Base-by-base conservation (phyloP, 2,113 vertebrate species). In the Piaya cayana region DNA sequence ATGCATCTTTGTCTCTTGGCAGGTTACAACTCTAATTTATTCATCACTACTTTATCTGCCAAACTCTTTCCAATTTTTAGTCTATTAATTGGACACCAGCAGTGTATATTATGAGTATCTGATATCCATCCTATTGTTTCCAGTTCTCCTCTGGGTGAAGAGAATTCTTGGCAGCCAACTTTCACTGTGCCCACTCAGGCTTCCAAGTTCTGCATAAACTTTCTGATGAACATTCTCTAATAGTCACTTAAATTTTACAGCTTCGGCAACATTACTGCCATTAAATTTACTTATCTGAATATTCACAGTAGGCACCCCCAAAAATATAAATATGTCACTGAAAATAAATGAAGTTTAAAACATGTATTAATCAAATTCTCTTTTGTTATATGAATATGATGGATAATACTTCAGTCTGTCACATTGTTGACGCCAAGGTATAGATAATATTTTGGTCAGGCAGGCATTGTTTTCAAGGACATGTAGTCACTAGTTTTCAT, bases 21-120 rank as follows among this genome's bases (percentile, higher is more conserved):
- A 95, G 62, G 74, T 91, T 93, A n/a, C 49, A 53, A 0, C 62
- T 68, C 45, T 45, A 89, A 95, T 95, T 84, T 96, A 96, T 96
- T 89, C 93, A 86, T 60, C 70, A 58, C 70, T 95, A 36, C 43
- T 92, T 82, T 92, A 92, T 89, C 80, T 93, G 89, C 89, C 95
- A 95, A 92, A 91, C 19, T 60, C 58, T 47, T n/a, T 92, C 83
- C 89, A 79, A 79, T 89, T 89, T 84, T 95, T 60, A 79, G 58
- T 75, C 89, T 87, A 95, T 95, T 95, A 95, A 95, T 95, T 92
- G 89, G 90, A 85, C 89, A 71, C 95, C 91, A 80, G 68, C 94
- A 85, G 89, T 17, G 74, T 69, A 58, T 63, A 62, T 85, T 75
- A 91, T 56, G 81, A 76, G 36, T 45, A 71, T 87, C 77, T 92